These are phyloP conservation scores for Peromyscus aztecus DNA, from an alignment of 2,797 vertebrate species.

Conservation along the genomic window DNA sequence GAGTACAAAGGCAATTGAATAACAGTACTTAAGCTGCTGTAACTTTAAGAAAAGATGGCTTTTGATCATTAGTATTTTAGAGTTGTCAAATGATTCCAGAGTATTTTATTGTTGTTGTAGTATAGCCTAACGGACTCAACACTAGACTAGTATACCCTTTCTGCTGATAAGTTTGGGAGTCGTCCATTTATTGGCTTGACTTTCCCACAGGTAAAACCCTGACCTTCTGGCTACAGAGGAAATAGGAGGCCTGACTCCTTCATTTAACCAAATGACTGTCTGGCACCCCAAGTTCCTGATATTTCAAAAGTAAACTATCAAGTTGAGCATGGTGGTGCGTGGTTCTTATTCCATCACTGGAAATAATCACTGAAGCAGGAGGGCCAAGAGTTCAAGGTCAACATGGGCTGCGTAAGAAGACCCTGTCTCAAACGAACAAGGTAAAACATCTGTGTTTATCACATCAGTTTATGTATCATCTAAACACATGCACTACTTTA, in stretches of 20 bases:
- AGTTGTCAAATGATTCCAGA: background rate
- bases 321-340: background rate
- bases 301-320: slow-evolving; percentile 42
- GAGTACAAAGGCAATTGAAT: background rate
- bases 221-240: background rate
- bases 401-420: background rate
- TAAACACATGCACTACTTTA: background rate
- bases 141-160: background rate
- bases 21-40: background rate
- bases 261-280: background rate
- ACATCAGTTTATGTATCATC: background rate
- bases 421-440: background rate
- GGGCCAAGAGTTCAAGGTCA: background rate
- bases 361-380: background rate
- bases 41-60: background rate
- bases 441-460: background rate
- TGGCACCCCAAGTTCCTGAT: slow-evolving; percentile 32
- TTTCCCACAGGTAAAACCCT: background rate
- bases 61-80: slow-evolving; percentile 22
- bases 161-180: background rate
- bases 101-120: slow-evolving; percentile 18
- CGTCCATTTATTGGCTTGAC: background rate
- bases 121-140: background rate
- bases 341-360: background rate
- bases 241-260: background rate